Conservation (phyloP, 2,888 invertebrate species). For the Mythimna albipuncta region DNA sequence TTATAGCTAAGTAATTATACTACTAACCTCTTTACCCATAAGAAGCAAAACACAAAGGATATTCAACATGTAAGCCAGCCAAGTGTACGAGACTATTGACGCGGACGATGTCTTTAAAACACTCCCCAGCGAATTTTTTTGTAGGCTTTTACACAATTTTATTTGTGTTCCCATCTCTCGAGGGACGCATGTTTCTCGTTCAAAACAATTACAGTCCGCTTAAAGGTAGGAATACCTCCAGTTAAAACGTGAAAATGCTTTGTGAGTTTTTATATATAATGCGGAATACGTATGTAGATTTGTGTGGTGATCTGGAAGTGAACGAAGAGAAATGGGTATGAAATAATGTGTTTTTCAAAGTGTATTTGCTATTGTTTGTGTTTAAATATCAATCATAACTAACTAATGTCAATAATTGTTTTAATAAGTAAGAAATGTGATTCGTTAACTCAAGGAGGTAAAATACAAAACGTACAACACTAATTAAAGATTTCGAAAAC, state of each 20-base stretch:
- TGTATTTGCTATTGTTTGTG: background rate
- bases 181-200: slow-evolving; percentile 62
- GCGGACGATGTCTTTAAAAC: slow-evolving; percentile 54
- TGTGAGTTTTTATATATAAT: slow-evolving; percentile 46
- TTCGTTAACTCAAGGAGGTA: no score
- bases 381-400: background rate
- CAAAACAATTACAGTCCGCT: slow-evolving; percentile 66
- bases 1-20: slow-evolving; percentile 17
- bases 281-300: slow-evolving; percentile 41
- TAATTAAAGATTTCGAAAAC: no score
- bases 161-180: slow-evolving; percentile 56
- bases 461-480: no score
- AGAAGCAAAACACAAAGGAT: background rate
- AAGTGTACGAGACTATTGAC: slow-evolving; percentile 47
- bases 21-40: slow-evolving; percentile 9
- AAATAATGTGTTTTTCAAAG: slow-evolving; percentile 15
- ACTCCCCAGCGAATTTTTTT: slow-evolving; percentile 60
- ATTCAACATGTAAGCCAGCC: slow-evolving; percentile 28
- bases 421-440: background rate
- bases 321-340: slow-evolving; percentile 38
- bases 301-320: slow-evolving; percentile 45
- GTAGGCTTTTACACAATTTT: slow-evolving; percentile 63
- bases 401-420: background rate
- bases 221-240: slow-evolving; percentile 59
- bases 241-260: slow-evolving; percentile 64